phyloP scores from a whole-genome alignment of 1,140 invertebrate genomes.

The Maniola jurtina region DNA sequence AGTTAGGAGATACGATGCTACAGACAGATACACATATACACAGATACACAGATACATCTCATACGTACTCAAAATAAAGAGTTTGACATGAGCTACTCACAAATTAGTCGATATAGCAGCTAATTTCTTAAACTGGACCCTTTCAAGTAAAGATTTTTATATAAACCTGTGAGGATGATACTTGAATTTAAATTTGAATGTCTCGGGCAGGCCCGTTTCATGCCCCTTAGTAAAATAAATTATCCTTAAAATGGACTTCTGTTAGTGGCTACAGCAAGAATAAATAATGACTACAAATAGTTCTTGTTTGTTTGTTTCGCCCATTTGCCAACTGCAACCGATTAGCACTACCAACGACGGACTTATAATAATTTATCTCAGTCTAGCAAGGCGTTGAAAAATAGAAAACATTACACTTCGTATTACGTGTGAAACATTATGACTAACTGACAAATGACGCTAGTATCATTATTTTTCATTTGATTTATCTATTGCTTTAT shows the following conservation, averaged over 20 bases:
- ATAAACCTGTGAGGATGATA: too few relatives aligned
- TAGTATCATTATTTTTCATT: slow-evolving; percentile 4
- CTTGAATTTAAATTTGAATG: too few relatives aligned
- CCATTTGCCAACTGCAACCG: slow-evolving; percentile 17
- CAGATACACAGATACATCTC: too few relatives aligned
- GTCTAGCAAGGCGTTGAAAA: slow-evolving; percentile 25
- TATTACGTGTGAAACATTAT: slow-evolving; percentile 20
- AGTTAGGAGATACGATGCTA: too few relatives aligned
- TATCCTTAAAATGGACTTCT: slow-evolving; percentile 11
- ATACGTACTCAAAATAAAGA: too few relatives aligned
- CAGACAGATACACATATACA: too few relatives aligned
- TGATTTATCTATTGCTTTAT: slow-evolving; percentile 7
- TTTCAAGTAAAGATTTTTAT: too few relatives aligned
- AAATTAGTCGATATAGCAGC: too few relatives aligned
- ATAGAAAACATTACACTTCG: slow-evolving; percentile 15
- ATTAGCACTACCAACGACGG: slow-evolving; percentile 17
- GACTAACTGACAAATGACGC: slow-evolving; percentile 20
- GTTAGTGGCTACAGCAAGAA: slow-evolving; percentile 2
- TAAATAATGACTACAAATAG: slow-evolving; percentile 23
- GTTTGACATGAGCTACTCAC: too few relatives aligned
- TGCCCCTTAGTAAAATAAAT: slow-evolving; percentile 11
- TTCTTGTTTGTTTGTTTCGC: slow-evolving; percentile 19
- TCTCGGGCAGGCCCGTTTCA: too few relatives aligned
- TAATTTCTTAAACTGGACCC: too few relatives aligned
- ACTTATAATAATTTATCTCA: slow-evolving; percentile 26